These are phyloP conservation scores for Nephotettix cincticeps DNA, from an alignment of 1,140 invertebrate genomes.

Conservation along the genomic window DNA sequence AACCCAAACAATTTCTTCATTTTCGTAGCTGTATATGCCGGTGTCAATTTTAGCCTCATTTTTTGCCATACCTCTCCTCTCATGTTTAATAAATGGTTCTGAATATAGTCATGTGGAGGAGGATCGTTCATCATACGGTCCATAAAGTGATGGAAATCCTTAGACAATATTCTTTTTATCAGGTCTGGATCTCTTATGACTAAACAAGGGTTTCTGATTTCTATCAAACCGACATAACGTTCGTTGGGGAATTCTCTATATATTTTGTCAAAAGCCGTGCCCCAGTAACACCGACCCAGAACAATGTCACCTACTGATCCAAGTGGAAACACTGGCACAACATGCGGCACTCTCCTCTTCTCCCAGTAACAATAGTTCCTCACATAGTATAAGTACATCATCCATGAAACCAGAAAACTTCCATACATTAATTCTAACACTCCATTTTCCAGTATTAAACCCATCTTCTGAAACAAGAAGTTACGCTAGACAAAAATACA, in stretches of 20 bases:
- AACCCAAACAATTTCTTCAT: neutral
- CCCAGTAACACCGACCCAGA: neutral
- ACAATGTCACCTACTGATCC: neutral
- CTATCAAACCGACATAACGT: neutral
- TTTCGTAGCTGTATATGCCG: neutral
- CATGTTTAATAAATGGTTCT: neutral
- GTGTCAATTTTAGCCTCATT: neutral
- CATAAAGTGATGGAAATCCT: neutral
- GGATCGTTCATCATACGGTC: neutral
- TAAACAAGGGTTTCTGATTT: neutral
- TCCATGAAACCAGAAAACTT: neutral
- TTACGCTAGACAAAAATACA: no score
- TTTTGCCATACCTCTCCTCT: neutral
- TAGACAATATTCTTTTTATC: neutral
- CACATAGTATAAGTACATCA: constrained; percentile 15
- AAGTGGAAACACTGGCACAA: neutral
- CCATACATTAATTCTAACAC: neutral
- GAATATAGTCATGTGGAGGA: neutral
- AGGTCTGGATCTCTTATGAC: neutral
- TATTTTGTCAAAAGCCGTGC: neutral
- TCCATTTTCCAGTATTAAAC: neutral
- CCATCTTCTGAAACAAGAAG: neutral
- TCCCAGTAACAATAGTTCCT: constrained; percentile 21
- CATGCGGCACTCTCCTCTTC: neutral
- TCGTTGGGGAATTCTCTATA: neutral